Evolutionary conservation across 2,113 vertebrate genomes (phyloP).

Genomic region (Vimba vimba): DNA sequence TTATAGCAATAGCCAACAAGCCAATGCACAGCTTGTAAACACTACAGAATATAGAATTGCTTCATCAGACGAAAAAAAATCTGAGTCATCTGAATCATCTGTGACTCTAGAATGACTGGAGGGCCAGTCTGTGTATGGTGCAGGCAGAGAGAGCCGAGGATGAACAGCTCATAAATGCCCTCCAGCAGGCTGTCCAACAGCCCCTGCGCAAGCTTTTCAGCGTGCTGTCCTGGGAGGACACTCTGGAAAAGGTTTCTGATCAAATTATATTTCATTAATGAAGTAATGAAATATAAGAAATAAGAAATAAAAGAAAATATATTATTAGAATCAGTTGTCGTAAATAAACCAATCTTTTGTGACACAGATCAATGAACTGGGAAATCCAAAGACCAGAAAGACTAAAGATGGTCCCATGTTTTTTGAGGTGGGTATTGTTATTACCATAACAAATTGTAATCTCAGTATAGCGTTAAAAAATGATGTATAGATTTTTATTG

Average conservation of each 20-base stretch:
- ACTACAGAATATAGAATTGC: not conserved
- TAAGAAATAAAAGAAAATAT: too few relatives aligned
- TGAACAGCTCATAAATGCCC: conserved; percentile 25
- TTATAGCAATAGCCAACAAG: not conserved
- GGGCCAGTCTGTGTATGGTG: conserved; percentile 48
- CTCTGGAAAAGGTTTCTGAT: conserved; percentile 46
- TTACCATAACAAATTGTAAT: not conserved
- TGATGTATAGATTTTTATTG: too few relatives aligned
- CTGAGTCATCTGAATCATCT: too few relatives aligned
- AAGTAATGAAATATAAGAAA: not conserved
- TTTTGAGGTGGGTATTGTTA: conserved; percentile 77
- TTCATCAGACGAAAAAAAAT: not conserved
- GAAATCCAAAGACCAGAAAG: conserved; percentile 80
- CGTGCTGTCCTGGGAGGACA: conserved; percentile 49
- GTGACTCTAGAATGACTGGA: conserved; percentile 49
- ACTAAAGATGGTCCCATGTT: conserved; percentile 69
- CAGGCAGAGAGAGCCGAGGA: conserved; percentile 45
- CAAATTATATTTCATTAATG: not conserved
- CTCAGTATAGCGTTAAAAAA: not conserved
- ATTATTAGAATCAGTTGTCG: not conserved
- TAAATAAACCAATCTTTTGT: not conserved
- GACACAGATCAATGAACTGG: conserved; percentile 79
- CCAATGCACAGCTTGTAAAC: not conserved
- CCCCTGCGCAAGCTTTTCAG: conserved; percentile 46
- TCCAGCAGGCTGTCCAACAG: conserved; percentile 37